Base-by-base conservation (phyloP, 2,113 vertebrate species). In the Spea multiplicata region DNA sequence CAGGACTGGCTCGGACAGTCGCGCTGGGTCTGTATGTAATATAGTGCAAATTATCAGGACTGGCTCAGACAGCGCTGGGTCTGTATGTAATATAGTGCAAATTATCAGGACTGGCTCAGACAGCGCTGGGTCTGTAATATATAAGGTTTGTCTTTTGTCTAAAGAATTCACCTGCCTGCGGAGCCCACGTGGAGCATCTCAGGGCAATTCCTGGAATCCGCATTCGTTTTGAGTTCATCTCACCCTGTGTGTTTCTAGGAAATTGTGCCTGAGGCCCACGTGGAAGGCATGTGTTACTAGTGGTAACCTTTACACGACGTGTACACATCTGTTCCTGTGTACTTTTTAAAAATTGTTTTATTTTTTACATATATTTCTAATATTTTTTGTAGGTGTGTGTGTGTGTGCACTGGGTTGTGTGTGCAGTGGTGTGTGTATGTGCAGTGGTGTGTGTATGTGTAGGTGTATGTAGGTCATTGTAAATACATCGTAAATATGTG, bases 141-240 rank as follows among this genome's bases (percentile, higher is more conserved):
- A 8, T 44, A 44, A 8, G 50, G 50, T 53, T 8, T 53, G 50
- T 13, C 10, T 74, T 68, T 64, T 10, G 30, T 30, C 30, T 30
- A 30, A 30, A 30, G 30, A 30, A 30, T 57, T 77, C 67, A 71
- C 67, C 67, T 71, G 47, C 13, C 45, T 77, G 67, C 47, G 6
- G 66, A 53, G 9, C 44, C 0, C 12, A n/a, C 12, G 12, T 46
- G 17, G 9, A 49, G 49, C 53, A 49, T 17, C 66, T 67, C 14
- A 3, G 44, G 75, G 75, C 7, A 17, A 65, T 71, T 78, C 68
- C 67, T 71, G 57, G 68, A 78, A 78, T 78, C 48, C 49, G 2
- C n/a, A 71, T 67, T 78, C 67, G 12, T 48, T 78, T n/a, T 16
- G 52, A 46, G 68, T 65, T 78, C 68, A 71, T 52, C 55, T 78